Percentiles rank a stretch among this genome's conserved stretches.
Evolutionary conservation across 2,113 vertebrate genomes (phyloP).

Genomic region (Romanogobio albipinnatus): DNA sequence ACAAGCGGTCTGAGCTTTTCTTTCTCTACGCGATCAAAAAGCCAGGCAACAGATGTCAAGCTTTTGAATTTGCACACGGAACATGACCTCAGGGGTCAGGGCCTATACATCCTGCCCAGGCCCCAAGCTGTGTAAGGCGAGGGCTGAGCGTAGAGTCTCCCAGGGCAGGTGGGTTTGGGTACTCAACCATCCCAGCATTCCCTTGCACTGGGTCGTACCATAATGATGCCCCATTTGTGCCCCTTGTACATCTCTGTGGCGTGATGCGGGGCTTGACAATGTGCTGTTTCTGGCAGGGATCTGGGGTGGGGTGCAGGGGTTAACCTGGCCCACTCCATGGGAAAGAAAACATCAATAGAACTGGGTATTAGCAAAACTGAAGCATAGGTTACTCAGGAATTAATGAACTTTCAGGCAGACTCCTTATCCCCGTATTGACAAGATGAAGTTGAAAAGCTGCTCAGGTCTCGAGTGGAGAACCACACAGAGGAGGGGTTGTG

Average conservation of each 20-base stretch:
- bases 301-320: constrained; percentile 57
- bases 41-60: constrained; percentile 80
- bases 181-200: constrained; percentile 64
- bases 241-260: constrained; percentile 37
- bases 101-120: constrained; percentile 70
- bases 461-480: constrained; percentile 52
- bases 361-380: constrained; percentile 61
- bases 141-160: constrained; percentile 70
- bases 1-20: constrained; percentile 69
- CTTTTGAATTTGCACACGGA: constrained; percentile 77
- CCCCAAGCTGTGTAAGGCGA: constrained; percentile 75
- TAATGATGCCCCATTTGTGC: constrained; percentile 40
- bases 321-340: constrained; percentile 62
- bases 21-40: constrained; percentile 65
- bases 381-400: constrained; percentile 68
- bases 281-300: constrained; percentile 39
- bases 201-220: constrained; percentile 33
- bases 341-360: constrained; percentile 70
- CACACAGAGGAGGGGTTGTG: constrained; percentile 12
- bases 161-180: constrained; percentile 69
- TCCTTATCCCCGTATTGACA: constrained; percentile 70
- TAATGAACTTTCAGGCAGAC: constrained; percentile 71
- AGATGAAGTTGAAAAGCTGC: constrained; percentile 67
- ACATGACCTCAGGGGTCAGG: constrained; percentile 78
- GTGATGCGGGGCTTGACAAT: constrained; percentile 38